Percentiles rank a stretch among this genome's conserved stretches.
Evolutionary conservation across 2,888 invertebrate species (phyloP).

Genomic region (Cosmia trapezina): DNA sequence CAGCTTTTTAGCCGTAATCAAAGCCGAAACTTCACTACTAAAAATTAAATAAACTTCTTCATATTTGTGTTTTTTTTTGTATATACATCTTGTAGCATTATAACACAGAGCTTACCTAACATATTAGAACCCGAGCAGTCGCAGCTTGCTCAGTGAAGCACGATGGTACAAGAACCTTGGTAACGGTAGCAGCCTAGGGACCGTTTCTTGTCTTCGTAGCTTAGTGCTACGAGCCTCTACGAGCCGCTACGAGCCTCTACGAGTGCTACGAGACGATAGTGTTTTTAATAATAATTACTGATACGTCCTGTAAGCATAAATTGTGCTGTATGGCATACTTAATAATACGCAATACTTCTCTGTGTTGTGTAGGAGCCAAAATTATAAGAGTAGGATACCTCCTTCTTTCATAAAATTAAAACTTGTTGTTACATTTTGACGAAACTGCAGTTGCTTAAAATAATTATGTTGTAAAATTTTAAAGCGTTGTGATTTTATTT

Average conservation of each 20-base stretch:
- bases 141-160: neutral
- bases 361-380: neutral
- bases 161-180: neutral
- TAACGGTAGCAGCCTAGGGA: neutral
- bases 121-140: neutral
- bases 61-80: neutral
- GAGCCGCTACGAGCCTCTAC: slow-evolving; percentile 14
- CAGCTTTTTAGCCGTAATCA: neutral
- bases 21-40: neutral
- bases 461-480: neutral
- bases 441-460: neutral
- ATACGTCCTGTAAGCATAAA: neutral
- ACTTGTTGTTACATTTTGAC: neutral
- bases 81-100: too few species aligned
- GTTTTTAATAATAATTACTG: neutral
- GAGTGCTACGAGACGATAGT: slow-evolving; percentile 22
- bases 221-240: slow-evolving; percentile 29
- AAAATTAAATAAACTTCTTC: neutral
- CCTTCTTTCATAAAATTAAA: neutral
- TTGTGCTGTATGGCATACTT: neutral
- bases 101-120: neutral
- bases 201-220: slow-evolving; percentile 26
- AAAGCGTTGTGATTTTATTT: neutral
- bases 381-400: neutral
- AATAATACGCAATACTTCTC: too few species aligned